Evolutionary conservation across 2,888 invertebrate species (phyloP), one percentile per base, ranked within the genome.

Genomic region (Epinotia nisella): DNA sequence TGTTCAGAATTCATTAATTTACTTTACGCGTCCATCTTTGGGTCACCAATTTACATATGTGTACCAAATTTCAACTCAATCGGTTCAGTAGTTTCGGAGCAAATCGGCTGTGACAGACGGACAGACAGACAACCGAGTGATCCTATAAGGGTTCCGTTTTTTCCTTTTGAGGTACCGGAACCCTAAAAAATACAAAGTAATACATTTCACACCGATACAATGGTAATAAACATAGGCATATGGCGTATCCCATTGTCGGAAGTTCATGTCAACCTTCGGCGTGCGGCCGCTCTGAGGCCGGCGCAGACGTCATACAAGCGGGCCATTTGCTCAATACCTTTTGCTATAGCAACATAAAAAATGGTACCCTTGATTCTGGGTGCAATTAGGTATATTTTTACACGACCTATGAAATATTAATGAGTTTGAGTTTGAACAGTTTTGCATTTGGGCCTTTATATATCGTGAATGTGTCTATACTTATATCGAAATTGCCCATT

Each of bases 281-380:
- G 79, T 80, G 81, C 78, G 74, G 66, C 71, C 65, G 75, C n/a
- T 2, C 78, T 81, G 86, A 91, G 90, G 90, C 88, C 90, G 83
- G 72, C 24, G 78, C 73, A 79, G 82, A 91, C 91, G 91, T 91
- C 91, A 92, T 76, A 80, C 85, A 88, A 88, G 87, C 89, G 81
- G 89, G 88, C 88, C 87, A 89, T 76, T 76, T 76, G 72, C 53
- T 74, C 61, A 75, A 75, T 76, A 76, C 75, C 77, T 76, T 75
- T 73, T 69, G 62, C 64, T 73, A 59, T 64, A 69, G 64, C 73
- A 69, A 69, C 69, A 73, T 73, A 73, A 73, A 73, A n/a, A 69
- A 69, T 21, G 41, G 58, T 71, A 67, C 60, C 64, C 68, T 73
- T 73, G 73, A 64, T 73, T 58, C 41, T 39, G 58, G 68, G 41